Base-by-base conservation (phyloP, 2,797 vertebrate genomes). In the Picus viridis region DNA sequence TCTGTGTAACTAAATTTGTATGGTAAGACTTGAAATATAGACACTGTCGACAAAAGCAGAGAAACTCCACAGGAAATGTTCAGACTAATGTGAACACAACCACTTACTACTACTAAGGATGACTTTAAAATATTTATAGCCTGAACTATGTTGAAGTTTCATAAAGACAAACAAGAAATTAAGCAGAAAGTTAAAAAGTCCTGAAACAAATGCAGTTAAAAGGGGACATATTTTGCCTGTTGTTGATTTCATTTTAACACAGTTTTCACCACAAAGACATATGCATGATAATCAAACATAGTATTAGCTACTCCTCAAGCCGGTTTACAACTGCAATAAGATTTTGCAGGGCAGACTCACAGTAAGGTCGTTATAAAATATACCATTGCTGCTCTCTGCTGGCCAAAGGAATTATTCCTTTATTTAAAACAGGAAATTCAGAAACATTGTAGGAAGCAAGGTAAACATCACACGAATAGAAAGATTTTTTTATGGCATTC, bases 381-480 rank as follows among this genome's bases (percentile, higher is more conserved):
- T 96, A 96, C 97, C 97, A 96, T 75, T 98, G 96, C 98, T 98
- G 98, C 98, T 96, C 97, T 98, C 98, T 98, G 96, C 97, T 98
- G 98, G 98, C 86, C 91, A 97, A 95, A 96, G 36, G 45, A 75
- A 94, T 97, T 93, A 97, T 92, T 95, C 68, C 84, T 83, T 84
- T 86, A 76, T 51, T 76, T 85, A 83, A 94, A 93, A 62, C 80
- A 72, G 16, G 32, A 80, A 69, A 83, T 58, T 18, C 10, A 57
- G 58, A 68, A 68, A 56, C 19, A 39, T 56, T 68, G 43, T 63
- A 67, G 34, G 57, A 88, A 94, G 74, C 6, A 39, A 3, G 70
- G 12, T 53, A 86, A 88, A 49, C 15, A 22, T 5, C 67, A 62
- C 16, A 80, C 43, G 7, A 75, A 72, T 32, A 85, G 41, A 26